Evolutionary conservation across 2,113 vertebrate genomes (phyloP).

Genomic region (Poeciliopsis retropinna): DNA sequence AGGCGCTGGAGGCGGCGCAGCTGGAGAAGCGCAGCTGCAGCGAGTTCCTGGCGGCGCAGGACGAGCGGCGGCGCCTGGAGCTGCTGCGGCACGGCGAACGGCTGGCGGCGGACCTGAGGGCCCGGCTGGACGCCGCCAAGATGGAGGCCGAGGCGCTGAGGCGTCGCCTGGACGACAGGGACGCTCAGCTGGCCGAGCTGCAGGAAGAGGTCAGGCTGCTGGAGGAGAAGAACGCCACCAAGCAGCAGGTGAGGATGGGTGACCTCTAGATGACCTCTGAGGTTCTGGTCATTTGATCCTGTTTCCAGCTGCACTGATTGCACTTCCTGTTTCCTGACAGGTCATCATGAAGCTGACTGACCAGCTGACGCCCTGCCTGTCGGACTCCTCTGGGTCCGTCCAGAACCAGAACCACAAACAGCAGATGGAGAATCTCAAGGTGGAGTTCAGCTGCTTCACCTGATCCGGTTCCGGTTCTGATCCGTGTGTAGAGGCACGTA

Average conservation of each 20-base stretch:
- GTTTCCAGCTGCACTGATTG: background rate
- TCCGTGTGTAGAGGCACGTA: no score
- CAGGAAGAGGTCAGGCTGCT: conserved; percentile 79
- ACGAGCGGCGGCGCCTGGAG: conserved; percentile 88
- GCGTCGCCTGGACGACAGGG: conserved; percentile 72
- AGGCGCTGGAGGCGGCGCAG: conserved; percentile 90
- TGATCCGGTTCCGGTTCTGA: background rate
- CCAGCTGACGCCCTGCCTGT: conserved; percentile 76
- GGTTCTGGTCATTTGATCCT: background rate
- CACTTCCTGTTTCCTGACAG: conserved; percentile 35
- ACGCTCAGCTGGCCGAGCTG: conserved; percentile 81
- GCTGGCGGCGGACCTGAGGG: conserved; percentile 79
- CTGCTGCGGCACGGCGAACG: conserved; percentile 89
- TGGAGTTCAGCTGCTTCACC: conserved; percentile 44
- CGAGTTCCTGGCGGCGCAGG: conserved; percentile 80
- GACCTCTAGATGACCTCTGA: no score
- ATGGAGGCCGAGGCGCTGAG: conserved; percentile 75
- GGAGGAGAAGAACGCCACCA: conserved; percentile 88
- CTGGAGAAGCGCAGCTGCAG: conserved; percentile 88
- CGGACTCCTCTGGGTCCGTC: conserved; percentile 28
- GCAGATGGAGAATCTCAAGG: conserved; percentile 87
- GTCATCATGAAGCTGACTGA: conserved; percentile 88
- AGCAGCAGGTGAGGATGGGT: conserved; percentile 80
- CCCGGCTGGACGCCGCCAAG: conserved; percentile 76
- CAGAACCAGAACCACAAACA: conserved; percentile 71